Base-by-base conservation (phyloP, 2,888 invertebrate species). In the Heliconius ismenius region DNA sequence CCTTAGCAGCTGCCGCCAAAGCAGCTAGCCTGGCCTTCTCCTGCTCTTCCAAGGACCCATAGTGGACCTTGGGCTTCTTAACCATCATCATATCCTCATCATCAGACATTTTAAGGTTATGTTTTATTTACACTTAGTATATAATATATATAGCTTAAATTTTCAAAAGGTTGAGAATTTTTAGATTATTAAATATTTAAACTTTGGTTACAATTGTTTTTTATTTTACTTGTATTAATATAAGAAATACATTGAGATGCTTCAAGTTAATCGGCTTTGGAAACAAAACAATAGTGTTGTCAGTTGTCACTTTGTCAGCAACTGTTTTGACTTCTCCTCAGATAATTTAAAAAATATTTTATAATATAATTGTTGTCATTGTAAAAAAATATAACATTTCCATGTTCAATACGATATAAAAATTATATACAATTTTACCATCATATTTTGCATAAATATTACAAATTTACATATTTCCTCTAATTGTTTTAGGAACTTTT, bases 41-140 rank as follows among this genome's bases (percentile, higher is more conserved):
- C 54, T 95, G 94, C 85, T 98, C 98, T 88, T 98, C 98, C 86
- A 98, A 89, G 0, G 98, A 98, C 21, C 98, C 98, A 95, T 98
- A 98, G 86, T 98, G 97, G 73, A 98, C 95, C 88, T 97, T 97
- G 77, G 95, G 95, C 81, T 96, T 96, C 88, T 98, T 97, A 0
- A 96, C 95, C 79, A 96, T 95, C 69, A 95, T 91, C 69, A 97
- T 90, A 86, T 97, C 97, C 77, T 97, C 97, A 77, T 98, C 98
- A 89, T 98, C 98, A 2, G 97, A 98, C 98, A 98, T 93, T 88
- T 89, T 89, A 81, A 90, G 92, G 92, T 93, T 93, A 92, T 79
- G 49, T 74, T 63, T 78, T 76, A 7, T 28, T 18, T 62, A 32
- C 1, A n/a, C 21, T 62, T 74, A 7, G 15, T 32, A 69, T 63